These are phyloP conservation scores for Dyspetes luteomarginatus DNA, from an alignment of 2,888 invertebrate species.

Conservation along the genomic window DNA sequence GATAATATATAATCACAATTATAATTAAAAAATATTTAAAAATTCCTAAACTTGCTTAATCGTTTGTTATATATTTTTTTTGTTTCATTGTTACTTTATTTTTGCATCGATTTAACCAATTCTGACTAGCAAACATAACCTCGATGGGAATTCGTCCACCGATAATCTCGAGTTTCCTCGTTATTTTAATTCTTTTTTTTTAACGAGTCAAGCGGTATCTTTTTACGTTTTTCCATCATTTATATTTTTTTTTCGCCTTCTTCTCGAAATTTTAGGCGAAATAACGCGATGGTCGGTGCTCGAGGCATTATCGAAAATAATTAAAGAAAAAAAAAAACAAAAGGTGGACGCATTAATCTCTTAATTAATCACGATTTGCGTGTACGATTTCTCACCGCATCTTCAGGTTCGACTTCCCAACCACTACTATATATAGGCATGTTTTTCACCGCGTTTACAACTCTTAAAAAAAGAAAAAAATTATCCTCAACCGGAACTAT, in stretches of 20 bases:
- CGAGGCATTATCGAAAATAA: slow-evolving; percentile 69
- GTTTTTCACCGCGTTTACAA: slow-evolving; percentile 57
- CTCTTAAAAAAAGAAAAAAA: slow-evolving; percentile 54
- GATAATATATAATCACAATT: slow-evolving; percentile 55
- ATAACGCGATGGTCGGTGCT: slow-evolving; percentile 66
- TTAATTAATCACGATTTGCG: slow-evolving; percentile 78
- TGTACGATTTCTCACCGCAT: slow-evolving; percentile 50
- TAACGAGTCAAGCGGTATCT: slow-evolving; percentile 6
- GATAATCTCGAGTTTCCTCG: slow-evolving; percentile 68
- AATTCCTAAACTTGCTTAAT: slow-evolving; percentile 73
- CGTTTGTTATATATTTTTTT: slow-evolving; percentile 65
- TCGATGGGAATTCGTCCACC: slow-evolving; percentile 77
- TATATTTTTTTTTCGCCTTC: slow-evolving; percentile 2
- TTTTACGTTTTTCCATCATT: slow-evolving; percentile 8
- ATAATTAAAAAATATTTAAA: slow-evolving; percentile 64
- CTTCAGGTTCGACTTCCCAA: slow-evolving; percentile 61
- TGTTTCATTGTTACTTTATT: slow-evolving; percentile 64
- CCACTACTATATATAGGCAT: slow-evolving; percentile 58
- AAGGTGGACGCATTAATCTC: slow-evolving; percentile 69
- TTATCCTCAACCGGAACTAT: slow-evolving; percentile 72
- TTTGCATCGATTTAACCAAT: slow-evolving; percentile 77
- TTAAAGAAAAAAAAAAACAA: slow-evolving; percentile 67
- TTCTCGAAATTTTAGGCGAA: slow-evolving; percentile 36
- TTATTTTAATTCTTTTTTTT: slow-evolving; percentile 11
- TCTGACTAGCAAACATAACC: slow-evolving; percentile 83